phyloP scores from a whole-genome alignment of 2,797 vertebrate species.

The Phrynocephalus forsythii region DNA sequence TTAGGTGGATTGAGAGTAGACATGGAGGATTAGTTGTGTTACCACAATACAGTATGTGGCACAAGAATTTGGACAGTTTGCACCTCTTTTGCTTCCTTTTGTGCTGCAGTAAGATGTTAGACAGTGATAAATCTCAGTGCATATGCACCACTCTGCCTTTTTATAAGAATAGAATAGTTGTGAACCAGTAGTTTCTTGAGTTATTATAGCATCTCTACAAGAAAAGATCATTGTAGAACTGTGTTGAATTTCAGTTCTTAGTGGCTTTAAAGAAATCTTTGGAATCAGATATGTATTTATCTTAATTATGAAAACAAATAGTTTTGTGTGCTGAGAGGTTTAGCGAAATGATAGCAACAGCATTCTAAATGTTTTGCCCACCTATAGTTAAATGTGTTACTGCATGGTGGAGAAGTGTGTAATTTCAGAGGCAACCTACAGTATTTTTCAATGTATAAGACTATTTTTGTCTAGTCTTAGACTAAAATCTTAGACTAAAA shows the following conservation, averaged over 20 bases:
- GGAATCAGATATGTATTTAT: neutral
- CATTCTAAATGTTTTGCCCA: neutral
- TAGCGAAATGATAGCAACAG: neutral
- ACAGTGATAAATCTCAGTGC: neutral
- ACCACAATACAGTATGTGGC: neutral
- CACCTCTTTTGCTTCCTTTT: neutral
- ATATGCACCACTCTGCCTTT: too few species aligned
- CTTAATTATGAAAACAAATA: neutral
- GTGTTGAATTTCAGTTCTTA: neutral
- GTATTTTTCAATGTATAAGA: too few species aligned
- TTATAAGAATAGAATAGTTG: accelerated
- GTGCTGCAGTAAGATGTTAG: neutral
- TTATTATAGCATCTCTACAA: neutral
- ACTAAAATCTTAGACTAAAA: too few species aligned
- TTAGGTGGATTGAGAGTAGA: neutral
- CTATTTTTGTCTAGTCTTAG: too few species aligned
- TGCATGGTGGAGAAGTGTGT: neutral
- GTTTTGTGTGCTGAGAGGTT: neutral
- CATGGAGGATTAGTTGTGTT: neutral
- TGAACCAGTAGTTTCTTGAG: neutral
- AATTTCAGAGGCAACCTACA: neutral
- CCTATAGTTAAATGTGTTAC: too few species aligned
- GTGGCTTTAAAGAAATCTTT: neutral
- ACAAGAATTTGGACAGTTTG: neutral
- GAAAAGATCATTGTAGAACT: neutral